Evolutionary conservation across 2,888 invertebrate genomes (phyloP).

Genomic region (Emmelina monodactyla): DNA sequence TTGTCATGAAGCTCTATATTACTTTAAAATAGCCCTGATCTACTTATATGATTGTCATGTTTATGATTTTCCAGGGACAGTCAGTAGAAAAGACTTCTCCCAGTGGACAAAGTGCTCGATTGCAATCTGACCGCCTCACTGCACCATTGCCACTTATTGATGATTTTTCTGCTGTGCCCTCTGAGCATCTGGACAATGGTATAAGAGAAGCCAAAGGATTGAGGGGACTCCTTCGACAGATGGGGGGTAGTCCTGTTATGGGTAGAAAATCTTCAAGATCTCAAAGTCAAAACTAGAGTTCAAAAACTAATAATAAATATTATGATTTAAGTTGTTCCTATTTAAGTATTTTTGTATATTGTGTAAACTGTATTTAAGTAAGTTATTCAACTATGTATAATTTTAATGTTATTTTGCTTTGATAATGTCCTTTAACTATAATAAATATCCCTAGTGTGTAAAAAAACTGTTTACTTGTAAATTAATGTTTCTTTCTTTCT

Average conservation of each 20-base stretch:
- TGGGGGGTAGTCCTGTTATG: constrained; percentile 85
- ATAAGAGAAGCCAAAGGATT: constrained; percentile 76
- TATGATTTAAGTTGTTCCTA: too few species aligned
- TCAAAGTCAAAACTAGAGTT: constrained; percentile 59
- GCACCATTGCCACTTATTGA: constrained; percentile 84
- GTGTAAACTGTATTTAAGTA: too few species aligned
- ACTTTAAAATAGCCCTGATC: neutral
- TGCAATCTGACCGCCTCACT: constrained; percentile 58
- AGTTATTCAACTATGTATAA: too few species aligned
- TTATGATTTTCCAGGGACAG: constrained; percentile 10
- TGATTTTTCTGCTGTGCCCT: constrained; percentile 90
- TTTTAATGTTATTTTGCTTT: too few species aligned
- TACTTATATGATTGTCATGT: neutral
- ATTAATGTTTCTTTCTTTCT: too few species aligned
- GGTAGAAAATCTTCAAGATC: constrained; percentile 70
- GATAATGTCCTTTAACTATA: too few species aligned
- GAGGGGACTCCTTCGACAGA: constrained; percentile 80
- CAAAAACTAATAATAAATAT: too few species aligned
- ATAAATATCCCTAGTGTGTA: too few species aligned
- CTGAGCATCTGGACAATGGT: constrained; percentile 71
- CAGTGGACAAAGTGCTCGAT: constrained; percentile 69
- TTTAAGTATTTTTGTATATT: too few species aligned
- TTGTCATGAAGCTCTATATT: neutral
- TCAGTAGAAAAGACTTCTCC: constrained; percentile 46
- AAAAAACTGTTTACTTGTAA: too few species aligned